Conservation (phyloP, 2,113 vertebrate species). For the Nannobrachium achirus region DNA sequence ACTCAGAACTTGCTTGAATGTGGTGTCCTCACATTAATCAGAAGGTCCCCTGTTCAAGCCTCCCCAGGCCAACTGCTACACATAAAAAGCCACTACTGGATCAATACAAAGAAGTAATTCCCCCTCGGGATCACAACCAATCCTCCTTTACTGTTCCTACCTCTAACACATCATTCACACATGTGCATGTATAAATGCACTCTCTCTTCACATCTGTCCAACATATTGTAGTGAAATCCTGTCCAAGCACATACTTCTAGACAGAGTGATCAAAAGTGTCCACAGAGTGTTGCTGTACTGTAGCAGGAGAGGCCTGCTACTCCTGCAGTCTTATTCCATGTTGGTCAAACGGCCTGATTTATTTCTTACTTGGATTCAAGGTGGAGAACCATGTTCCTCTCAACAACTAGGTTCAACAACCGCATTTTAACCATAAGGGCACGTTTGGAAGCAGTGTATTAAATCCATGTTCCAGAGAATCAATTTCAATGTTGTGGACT, state of each 20-base stretch:
- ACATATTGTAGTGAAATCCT: slow-evolving; percentile 32
- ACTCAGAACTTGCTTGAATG: background rate
- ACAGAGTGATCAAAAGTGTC: slow-evolving; percentile 53
- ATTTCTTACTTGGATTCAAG: slow-evolving; percentile 50
- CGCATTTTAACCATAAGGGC: too few relatives aligned
- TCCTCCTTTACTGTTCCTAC: slow-evolving; percentile 9
- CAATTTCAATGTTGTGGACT: background rate
- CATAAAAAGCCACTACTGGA: too few relatives aligned
- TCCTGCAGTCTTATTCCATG: slow-evolving; percentile 48
- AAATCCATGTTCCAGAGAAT: background rate
- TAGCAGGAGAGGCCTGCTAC: slow-evolving; percentile 37
- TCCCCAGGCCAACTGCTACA: too few relatives aligned
- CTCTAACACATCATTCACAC: background rate
- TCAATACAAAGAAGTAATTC: too few relatives aligned
- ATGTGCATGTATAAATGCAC: slow-evolving; percentile 18
- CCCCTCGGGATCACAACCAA: too few relatives aligned
- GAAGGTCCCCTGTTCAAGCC: too few relatives aligned
- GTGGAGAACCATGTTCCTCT: slow-evolving; percentile 25
- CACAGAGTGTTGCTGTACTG: slow-evolving; percentile 26
- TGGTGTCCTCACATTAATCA: slow-evolving; percentile 1
- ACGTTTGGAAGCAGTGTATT: too few relatives aligned
- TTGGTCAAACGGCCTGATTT: slow-evolving; percentile 56
- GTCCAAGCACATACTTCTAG: slow-evolving; percentile 58
- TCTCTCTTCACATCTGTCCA: slow-evolving; percentile 1
- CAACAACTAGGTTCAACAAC: slow-evolving; percentile 1